Evolutionary conservation across 2,797 vertebrate genomes (phyloP).

Genomic region (Hypotaenidia okinawae): DNA sequence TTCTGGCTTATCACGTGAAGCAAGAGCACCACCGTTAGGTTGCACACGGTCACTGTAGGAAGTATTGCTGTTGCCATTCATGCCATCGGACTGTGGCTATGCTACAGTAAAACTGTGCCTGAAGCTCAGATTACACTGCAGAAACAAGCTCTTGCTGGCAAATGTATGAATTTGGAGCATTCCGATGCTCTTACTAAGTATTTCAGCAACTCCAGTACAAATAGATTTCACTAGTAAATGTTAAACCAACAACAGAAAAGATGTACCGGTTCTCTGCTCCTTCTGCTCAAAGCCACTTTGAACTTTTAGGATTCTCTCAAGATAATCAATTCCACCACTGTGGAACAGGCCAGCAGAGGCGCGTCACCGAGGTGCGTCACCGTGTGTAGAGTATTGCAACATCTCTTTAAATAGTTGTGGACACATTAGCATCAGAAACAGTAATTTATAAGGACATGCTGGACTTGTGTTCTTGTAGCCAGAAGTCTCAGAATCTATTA

Average conservation of each 20-base stretch:
- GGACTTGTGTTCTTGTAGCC: background rate
- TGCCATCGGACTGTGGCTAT: background rate
- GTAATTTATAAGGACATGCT: background rate
- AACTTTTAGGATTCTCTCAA: background rate
- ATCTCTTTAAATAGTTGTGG: background rate
- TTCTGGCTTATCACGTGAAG: background rate
- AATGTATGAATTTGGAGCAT: background rate
- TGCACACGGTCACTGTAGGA: background rate
- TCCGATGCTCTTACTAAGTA: background rate
- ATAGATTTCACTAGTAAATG: background rate
- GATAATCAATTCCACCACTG: background rate
- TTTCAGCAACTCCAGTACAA: background rate
- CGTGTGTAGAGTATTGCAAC: background rate
- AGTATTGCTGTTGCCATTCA: background rate
- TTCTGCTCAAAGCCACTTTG: background rate
- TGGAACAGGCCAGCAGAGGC: background rate
- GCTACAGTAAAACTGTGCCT: background rate
- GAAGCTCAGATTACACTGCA: background rate
- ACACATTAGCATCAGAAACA: background rate
- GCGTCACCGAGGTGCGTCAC: background rate
- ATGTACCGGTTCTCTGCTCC: background rate
- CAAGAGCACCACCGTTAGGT: conserved; percentile 46
- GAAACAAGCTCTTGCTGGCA: background rate
- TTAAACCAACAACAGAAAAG: background rate
- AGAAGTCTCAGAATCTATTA: background rate